Base-by-base conservation (phyloP, 2,113 vertebrate species). In the Atherinomorus stipes region DNA sequence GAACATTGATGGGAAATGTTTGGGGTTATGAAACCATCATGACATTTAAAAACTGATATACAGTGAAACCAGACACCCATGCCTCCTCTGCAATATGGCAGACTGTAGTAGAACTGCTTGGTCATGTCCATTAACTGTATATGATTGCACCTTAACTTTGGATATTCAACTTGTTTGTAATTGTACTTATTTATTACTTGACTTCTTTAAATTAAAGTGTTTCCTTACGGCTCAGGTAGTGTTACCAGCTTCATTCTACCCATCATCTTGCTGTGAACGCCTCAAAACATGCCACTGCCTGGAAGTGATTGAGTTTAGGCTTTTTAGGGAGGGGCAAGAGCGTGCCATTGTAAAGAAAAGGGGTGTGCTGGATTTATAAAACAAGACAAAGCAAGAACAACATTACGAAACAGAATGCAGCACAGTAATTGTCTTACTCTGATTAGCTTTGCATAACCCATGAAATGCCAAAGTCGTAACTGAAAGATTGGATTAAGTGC, bases 211-310 rank as follows among this genome's bases (percentile, higher is more conserved):
- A n/a, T 34, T n/a, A 22, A 2, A 1, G 9, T 25, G 34, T 25
- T 40, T 66, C 18, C 26, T 13, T 28, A 28, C 10, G 26, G 42
- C 23, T 28, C 38, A 15, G 40, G 12, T 42, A 42, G 22, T 25
- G 25, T 18, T 26, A 12, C 57, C 52, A 54, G 4, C 37, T 40
- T 47, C 11, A 18, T 49, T 47, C 50, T 50, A 16, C 21, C n/a
- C 23, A 10, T 26, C 3, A 26, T 22, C 15, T n/a, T 40, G 16
- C 1, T 7, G 37, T n/a, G 49, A 53, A 53, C 10, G 25, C 2
- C 21, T 53, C 31, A 34, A 66, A 66, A 66, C 64, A 25, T 66
- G 49, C 64, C 50, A 53, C 34, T 40, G 50, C 49, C 50, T 66
- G 64, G 47, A 13, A 37, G n/a, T 12, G 44, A 37, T 50, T 50